These are phyloP conservation scores for Tipula helvola DNA, from an alignment of 2,888 invertebrate species.

Conservation along the genomic window DNA sequence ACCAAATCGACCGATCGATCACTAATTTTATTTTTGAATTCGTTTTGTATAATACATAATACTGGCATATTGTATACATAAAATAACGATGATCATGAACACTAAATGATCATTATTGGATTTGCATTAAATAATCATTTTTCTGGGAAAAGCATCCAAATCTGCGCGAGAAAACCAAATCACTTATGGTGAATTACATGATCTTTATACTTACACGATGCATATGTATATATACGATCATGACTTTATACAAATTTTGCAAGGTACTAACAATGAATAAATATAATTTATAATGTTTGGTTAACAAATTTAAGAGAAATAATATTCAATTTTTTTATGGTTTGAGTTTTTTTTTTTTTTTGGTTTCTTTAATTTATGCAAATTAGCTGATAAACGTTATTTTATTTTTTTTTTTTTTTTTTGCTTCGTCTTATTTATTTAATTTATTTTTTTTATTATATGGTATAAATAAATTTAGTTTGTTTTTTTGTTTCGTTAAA, in stretches of 20 bases:
- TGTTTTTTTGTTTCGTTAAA: not conserved
- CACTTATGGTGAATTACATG: not conserved
- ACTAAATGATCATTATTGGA: not conserved
- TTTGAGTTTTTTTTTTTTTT: not conserved
- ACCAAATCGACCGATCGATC: not conserved
- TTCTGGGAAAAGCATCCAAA: not conserved
- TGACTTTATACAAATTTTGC: not conserved
- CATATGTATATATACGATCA: not conserved
- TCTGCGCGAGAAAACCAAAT: not conserved
- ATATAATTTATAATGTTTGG: constrained; percentile 4
- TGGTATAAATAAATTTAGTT: not conserved
- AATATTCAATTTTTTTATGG: not conserved
- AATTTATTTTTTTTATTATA: not conserved
- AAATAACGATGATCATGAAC: not conserved
- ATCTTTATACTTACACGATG: not conserved
- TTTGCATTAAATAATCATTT: not conserved
- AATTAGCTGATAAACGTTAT: constrained; percentile 4
- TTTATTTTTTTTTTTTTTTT: not conserved
- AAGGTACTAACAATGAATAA: not conserved
- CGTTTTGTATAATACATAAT: not conserved
- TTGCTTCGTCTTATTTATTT: not conserved
- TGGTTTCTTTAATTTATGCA: constrained; percentile 4
- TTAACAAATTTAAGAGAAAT: not conserved
- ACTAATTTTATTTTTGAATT: not conserved
- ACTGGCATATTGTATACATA: not conserved